Conservation (phyloP, 2,888 invertebrate genomes). For the Eupsilia transversa region DNA sequence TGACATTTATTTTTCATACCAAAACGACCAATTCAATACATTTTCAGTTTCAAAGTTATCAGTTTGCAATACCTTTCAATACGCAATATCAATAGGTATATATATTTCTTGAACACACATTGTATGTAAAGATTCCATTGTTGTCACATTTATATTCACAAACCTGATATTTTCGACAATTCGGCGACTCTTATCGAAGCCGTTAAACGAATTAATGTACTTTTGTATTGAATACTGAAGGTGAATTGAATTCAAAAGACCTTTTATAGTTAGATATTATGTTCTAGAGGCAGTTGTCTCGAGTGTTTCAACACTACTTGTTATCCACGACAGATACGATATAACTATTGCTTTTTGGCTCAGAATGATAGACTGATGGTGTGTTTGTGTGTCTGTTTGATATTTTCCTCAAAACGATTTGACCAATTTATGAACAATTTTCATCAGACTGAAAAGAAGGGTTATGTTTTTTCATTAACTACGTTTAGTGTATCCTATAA, state of each 20-base stretch:
- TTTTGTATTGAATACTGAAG: constrained; percentile 39
- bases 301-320: neutral
- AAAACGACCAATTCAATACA: constrained; percentile 4
- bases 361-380: neutral
- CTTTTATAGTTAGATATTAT: constrained; percentile 19
- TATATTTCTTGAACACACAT: constrained; percentile 34
- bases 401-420: neutral
- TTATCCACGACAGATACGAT: neutral
- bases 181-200: constrained; percentile 40
- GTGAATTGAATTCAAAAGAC: constrained; percentile 47
- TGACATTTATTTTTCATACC: constrained; percentile 10
- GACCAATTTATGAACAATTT: neutral
- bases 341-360: neutral
- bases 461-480: neutral
- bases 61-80: constrained; percentile 34
- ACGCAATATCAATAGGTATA: constrained; percentile 28
- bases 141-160: constrained; percentile 46
- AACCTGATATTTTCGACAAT: constrained; percentile 38
- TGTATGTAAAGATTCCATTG: constrained; percentile 46
- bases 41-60: constrained; percentile 27
- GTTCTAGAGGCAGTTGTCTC: constrained; percentile 11
- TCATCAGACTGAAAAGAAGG: neutral
- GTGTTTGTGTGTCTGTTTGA: neutral
- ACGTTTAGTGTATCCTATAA: neutral
- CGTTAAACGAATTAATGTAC: constrained; percentile 48